Evolutionary conservation across 37 sponge, comb jelly and placozoan genomes (phyloP).

Genomic region (Bolinopsis microptera): DNA sequence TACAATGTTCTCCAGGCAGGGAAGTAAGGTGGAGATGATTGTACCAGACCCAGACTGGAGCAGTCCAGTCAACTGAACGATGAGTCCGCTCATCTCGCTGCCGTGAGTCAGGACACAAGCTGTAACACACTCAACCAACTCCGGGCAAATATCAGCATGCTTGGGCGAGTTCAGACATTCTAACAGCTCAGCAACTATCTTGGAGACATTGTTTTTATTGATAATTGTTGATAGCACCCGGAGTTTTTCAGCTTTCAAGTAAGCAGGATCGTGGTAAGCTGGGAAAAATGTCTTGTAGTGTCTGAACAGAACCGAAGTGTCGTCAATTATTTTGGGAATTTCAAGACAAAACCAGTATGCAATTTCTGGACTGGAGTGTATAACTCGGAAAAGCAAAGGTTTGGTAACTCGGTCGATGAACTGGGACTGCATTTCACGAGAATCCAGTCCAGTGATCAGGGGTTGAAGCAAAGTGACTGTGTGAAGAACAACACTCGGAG

Average conservation of each 20-base stretch:
- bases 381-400: conserved; percentile 30
- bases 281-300: conserved; percentile 37
- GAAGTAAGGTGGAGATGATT: conserved; percentile 34
- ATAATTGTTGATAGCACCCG: not conserved
- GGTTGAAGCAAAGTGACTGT: not conserved
- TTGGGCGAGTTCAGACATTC: conserved; percentile 42
- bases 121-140: conserved; percentile 18
- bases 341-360: conserved; percentile 44
- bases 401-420: not conserved
- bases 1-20: conserved; percentile 29
- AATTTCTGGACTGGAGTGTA: conserved; percentile 12
- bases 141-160: conserved; percentile 2
- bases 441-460: not conserved
- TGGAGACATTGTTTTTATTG: not conserved
- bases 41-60: not conserved
- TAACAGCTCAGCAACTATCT: not conserved
- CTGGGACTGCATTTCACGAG: not conserved
- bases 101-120: conserved; percentile 19
- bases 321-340: not conserved
- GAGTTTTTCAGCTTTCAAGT: conserved; percentile 32
- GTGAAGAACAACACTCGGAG: conserved; percentile 37
- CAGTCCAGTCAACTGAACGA: not conserved
- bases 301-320: not conserved
- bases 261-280: conserved; percentile 39
- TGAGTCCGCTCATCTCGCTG: not conserved